Conservation (phyloP, 2,888 invertebrate species). For the Elegia similella region DNA sequence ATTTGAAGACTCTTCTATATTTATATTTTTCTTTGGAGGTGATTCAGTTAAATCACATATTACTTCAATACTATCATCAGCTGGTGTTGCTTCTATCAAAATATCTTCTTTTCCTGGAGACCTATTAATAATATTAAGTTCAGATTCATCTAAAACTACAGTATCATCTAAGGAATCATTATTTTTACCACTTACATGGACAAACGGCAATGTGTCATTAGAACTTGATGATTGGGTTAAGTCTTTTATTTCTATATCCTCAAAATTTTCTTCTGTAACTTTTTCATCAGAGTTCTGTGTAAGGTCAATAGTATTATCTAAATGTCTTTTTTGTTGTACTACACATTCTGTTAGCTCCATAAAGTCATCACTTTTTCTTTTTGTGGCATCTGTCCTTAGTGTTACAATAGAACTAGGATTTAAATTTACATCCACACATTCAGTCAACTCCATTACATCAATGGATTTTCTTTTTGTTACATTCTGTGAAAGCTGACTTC, state of each 20-base stretch:
- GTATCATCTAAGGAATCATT: slow-evolving; percentile 46
- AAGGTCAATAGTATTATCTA: slow-evolving; percentile 41
- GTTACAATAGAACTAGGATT: neutral
- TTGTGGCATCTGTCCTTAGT: neutral
- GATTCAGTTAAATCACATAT: slow-evolving; percentile 32
- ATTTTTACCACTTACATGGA: slow-evolving; percentile 36
- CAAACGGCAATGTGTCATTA: slow-evolving; percentile 49
- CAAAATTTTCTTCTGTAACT: slow-evolving; percentile 7
- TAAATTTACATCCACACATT: slow-evolving; percentile 41
- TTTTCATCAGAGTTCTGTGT: slow-evolving; percentile 35
- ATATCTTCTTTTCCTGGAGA: neutral
- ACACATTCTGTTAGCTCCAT: slow-evolving; percentile 24
- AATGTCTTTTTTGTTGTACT: neutral
- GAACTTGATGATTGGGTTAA: slow-evolving; percentile 58
- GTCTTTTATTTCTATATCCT: slow-evolving; percentile 44
- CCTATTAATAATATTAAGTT: slow-evolving; percentile 26
- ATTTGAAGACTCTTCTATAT: slow-evolving; percentile 22
- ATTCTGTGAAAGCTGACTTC: slow-evolving; percentile 18
- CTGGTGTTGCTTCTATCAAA: neutral
- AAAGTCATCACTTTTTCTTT: slow-evolving; percentile 27
- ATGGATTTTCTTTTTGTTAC: slow-evolving; percentile 47
- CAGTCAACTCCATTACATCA: slow-evolving; percentile 66
- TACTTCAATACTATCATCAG: slow-evolving; percentile 16
- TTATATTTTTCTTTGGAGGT: slow-evolving; percentile 22
- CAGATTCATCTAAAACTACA: slow-evolving; percentile 37